Evolutionary conservation across 2,797 vertebrate genomes (phyloP), one percentile per base, ranked within the genome.

Genomic region (Miichthys miiuy): DNA sequence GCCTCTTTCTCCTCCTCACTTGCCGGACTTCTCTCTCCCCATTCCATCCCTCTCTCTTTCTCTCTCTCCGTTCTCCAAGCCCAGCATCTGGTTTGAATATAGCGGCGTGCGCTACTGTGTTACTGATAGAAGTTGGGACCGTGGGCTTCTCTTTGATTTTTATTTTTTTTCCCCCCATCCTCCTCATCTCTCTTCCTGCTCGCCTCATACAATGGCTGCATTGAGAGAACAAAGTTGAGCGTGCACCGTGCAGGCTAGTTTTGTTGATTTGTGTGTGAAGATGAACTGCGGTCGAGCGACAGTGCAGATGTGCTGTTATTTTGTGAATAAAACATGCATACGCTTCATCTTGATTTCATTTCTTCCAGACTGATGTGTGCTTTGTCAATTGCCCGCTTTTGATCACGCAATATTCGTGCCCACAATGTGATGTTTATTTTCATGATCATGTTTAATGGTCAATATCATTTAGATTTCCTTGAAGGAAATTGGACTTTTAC

Each of bases 21-120:
- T 38, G 68, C 81, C 88, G 30, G 77, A 81, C 92, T 88, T 92
- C 75, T 82, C 82, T 84, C 83, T 84, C 64, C 75, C 56, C 72
- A 67, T 77, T 77, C 70, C 80, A 48, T 79, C 76, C 71, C 70
- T 69, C 72, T 57, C 34, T 68, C 34, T 9, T 5, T 44, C 42
- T 87, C 42, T 87, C 83, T 79, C 87, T 90, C 91, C 76, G 8
- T 68, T 86, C 67, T 72, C 38, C 44, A 27, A 72, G 70, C 60
- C 63, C 75, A 65, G 87, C 95, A 94, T 96, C 96, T 98, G 96
- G 93, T 97, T 97, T 95, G 94, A 95, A 96, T 97, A 93, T 87
- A 87, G 89, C 82, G 84, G 90, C 90, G 89, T 96, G 93, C 90
- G 94, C 94, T 93, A 92, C 94, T 93, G 89, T 94, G 94, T 95